Conservation (phyloP, 2,113 vertebrate genomes). For the Nothoprocta pentlandii region DNA sequence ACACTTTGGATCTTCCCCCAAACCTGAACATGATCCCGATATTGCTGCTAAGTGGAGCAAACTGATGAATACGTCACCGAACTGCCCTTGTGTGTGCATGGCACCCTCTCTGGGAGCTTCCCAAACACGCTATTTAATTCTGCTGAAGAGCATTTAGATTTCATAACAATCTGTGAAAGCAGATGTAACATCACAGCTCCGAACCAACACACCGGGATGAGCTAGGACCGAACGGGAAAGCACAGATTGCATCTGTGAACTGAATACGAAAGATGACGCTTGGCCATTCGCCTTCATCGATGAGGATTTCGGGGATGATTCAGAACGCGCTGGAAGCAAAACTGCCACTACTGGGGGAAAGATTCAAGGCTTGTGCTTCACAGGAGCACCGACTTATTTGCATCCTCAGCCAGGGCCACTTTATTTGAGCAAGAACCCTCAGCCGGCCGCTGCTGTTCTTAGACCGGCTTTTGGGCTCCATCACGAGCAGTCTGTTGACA, state of each 20-base stretch:
- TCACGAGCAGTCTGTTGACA: slow-evolving; percentile 78
- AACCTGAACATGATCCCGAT: neutral
- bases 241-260: slow-evolving; percentile 2
- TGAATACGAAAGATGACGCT: neutral
- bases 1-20: neutral
- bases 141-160: neutral
- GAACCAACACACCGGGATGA: neutral
- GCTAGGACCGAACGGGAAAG: neutral
- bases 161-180: neutral
- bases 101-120: neutral
- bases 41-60: neutral
- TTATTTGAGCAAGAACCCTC: slow-evolving; percentile 59
- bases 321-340: neutral
- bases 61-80: neutral
- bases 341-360: neutral
- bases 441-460: slow-evolving; percentile 63
- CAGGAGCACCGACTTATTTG: slow-evolving; percentile 12
- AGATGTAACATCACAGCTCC: neutral
- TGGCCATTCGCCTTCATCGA: neutral
- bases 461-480: slow-evolving; percentile 74
- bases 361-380: neutral
- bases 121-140: neutral
- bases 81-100: neutral
- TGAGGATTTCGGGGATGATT: neutral
- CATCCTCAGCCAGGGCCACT: slow-evolving; percentile 17